Evolutionary conservation across 2,797 vertebrate genomes (phyloP).

Genomic region (Muscicapa striata): DNA sequence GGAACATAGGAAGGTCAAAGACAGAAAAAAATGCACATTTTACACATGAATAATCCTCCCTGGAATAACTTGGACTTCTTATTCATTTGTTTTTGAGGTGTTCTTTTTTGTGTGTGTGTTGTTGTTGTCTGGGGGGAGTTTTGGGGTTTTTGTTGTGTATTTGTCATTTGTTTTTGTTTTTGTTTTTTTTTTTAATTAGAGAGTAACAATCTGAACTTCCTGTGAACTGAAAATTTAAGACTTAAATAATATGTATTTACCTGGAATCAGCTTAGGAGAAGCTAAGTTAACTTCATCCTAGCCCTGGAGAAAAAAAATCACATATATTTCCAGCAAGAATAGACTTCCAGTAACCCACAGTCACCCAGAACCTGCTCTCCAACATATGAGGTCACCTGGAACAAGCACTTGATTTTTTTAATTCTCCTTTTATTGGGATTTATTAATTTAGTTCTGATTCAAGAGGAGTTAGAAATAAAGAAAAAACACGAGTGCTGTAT

Average conservation of each 20-base stretch:
- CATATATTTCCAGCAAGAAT: background rate
- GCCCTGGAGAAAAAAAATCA: background rate
- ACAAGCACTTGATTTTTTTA: constrained; percentile 6
- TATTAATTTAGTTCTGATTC: constrained; percentile 38
- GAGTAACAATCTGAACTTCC: background rate
- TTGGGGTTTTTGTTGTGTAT: background rate
- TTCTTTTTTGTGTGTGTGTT: background rate
- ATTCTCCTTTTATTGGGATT: constrained; percentile 43
- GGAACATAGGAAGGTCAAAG: background rate
- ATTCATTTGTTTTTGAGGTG: background rate
- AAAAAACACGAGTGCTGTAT: background rate
- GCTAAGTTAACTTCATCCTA: background rate
- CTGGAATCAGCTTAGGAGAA: background rate
- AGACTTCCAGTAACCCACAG: constrained; percentile 52
- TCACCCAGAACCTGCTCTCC: constrained; percentile 37
- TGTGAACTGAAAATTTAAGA: background rate
- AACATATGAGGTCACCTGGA: constrained; percentile 58
- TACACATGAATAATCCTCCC: background rate
- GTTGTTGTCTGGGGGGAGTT: background rate
- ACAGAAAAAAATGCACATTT: background rate
- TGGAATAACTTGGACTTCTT: background rate
- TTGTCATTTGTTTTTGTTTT: background rate
- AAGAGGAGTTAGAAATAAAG: background rate
- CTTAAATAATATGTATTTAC: background rate
- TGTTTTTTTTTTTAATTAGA: background rate